A percentile compares a stretch with the other conserved stretches of the same genome.
Evolutionary conservation across 2,888 invertebrate genomes (phyloP).

Genomic region (Cryptocheilus praepositus): DNA sequence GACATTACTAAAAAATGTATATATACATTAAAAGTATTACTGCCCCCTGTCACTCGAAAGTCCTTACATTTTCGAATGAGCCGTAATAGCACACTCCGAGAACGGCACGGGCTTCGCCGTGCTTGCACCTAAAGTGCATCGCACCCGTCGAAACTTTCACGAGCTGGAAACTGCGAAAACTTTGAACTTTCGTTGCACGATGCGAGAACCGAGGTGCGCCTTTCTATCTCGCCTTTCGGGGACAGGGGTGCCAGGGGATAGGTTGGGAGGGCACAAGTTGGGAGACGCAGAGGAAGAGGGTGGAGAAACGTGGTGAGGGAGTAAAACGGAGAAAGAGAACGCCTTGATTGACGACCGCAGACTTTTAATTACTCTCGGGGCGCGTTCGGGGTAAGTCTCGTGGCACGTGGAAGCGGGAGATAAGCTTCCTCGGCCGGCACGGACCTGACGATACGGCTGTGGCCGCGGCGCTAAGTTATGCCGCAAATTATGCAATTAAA

Average conservation of each 20-base stretch:
- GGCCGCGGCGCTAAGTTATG: slow-evolving; percentile 41
- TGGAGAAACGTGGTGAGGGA: slow-evolving; percentile 4
- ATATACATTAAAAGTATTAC: no score
- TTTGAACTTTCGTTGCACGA: slow-evolving; percentile 36
- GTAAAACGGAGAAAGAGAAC: slow-evolving; percentile 9
- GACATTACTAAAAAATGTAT: no score
- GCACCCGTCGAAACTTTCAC: slow-evolving; percentile 18
- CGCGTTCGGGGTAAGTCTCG: slow-evolving; percentile 29
- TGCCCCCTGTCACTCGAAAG: no score
- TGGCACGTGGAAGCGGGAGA: slow-evolving; percentile 53
- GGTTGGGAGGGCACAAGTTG: slow-evolving; percentile 20
- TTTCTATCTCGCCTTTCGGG: slow-evolving; percentile 36
- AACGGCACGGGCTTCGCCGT: neutral
- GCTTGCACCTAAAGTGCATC: slow-evolving; percentile 7
- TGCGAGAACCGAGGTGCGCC: slow-evolving; percentile 25
- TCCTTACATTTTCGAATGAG: no score
- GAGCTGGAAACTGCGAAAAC: slow-evolving; percentile 30
- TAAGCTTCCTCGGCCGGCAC: slow-evolving; percentile 48
- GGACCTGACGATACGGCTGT: slow-evolving; percentile 20
- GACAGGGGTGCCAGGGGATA: slow-evolving; percentile 36
- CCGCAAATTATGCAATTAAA: slow-evolving; percentile 56
- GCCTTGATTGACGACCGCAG: slow-evolving; percentile 55
- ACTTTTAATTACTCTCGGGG: slow-evolving; percentile 67
- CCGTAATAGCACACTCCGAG: neutral
- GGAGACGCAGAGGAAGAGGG: slow-evolving; percentile 16